Base-by-base conservation (phyloP, 2,797 vertebrate species). In the Lemur catta region DNA sequence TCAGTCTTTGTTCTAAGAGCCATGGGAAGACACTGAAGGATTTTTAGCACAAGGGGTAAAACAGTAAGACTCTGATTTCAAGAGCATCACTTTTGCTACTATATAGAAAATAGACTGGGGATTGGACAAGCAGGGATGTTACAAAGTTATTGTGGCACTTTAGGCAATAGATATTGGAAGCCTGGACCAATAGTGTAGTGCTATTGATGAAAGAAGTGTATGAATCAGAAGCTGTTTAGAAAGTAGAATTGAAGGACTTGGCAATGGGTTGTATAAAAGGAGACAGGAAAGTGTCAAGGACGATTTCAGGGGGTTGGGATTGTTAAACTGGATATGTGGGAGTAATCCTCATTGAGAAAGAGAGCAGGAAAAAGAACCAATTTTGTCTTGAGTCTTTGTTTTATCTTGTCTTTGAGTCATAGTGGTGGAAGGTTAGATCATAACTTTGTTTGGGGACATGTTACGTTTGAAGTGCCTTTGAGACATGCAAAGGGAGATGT, bases 381-480 rank as follows among this genome's bases (percentile, higher is more conserved):
- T 10, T 90, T 72, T 81, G 50, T 76, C 50, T 81, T 43, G 33
- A 55, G 9, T 59, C 80, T 91, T 61, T 74, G 43, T 89, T 95
- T 90, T 91, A 26, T 94, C 93, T 74, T 94, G 82, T 71, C 38
- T 93, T 96, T 43, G 30, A 89, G 41, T 92, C 84, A 18, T 15
- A 38, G 52, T 33, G 41, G 41, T 93, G 18, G 57, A 94, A 92
- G 26, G 14, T 79, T 86, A 89, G 57, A 35, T 86, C 43, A 41
- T n/a, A 69, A 78, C 75, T 82, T 84, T 75, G 28, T 6, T 43
- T 82, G 55, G 28, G 24, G 63, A 80, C 7, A 3, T 35, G 41
- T 30, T 71, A 80, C 22, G 18, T 61, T 43, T 55, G 26, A 92
- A 71, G 33, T 71, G 38, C 46, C 41, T 69, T 82, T 82, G 75